A percentile compares a stretch with the other conserved stretches of the same genome.
Conservation (phyloP, 1,140 invertebrate genomes). For the Hyles euphorbiae region DNA sequence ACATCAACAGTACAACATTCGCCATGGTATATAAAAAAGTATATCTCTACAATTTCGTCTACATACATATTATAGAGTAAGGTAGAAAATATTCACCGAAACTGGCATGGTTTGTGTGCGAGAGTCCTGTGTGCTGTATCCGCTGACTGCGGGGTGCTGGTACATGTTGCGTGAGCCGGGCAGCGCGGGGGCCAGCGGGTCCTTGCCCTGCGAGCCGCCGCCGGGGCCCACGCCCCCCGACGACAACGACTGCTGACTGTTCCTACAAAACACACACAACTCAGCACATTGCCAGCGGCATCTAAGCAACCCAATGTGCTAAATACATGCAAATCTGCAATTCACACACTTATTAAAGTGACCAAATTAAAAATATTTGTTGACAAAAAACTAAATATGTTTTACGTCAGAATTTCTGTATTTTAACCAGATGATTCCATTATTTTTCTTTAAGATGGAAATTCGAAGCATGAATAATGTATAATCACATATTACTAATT, state of each 20-base stretch:
- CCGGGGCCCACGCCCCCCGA: slow-evolving; percentile 48
- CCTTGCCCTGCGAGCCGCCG: slow-evolving; percentile 61
- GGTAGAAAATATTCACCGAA: slow-evolving; percentile 37
- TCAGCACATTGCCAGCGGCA: background rate
- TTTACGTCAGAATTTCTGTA: no score
- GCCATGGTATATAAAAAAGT: no score
- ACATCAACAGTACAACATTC: no score
- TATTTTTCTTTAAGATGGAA: no score
- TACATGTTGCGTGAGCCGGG: slow-evolving; percentile 56
- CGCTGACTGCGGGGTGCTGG: slow-evolving; percentile 62
- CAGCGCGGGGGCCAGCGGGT: slow-evolving; percentile 58
- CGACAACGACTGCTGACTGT: slow-evolving; percentile 59
- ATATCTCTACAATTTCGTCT: no score
- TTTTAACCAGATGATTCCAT: no score
- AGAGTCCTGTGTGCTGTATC: slow-evolving; percentile 64
- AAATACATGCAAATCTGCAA: background rate
- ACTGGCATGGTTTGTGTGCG: slow-evolving; percentile 53
- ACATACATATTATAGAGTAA: no score
- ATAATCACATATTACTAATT: no score
- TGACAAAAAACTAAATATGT: background rate
- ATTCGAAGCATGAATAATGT: no score
- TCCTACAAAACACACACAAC: slow-evolving; percentile 39
- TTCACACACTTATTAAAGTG: background rate
- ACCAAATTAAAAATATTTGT: background rate
- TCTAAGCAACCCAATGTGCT: background rate